These are phyloP conservation scores for Euura saliciscinereae DNA, from an alignment of 1,140 invertebrate genomes.

Conservation along the genomic window DNA sequence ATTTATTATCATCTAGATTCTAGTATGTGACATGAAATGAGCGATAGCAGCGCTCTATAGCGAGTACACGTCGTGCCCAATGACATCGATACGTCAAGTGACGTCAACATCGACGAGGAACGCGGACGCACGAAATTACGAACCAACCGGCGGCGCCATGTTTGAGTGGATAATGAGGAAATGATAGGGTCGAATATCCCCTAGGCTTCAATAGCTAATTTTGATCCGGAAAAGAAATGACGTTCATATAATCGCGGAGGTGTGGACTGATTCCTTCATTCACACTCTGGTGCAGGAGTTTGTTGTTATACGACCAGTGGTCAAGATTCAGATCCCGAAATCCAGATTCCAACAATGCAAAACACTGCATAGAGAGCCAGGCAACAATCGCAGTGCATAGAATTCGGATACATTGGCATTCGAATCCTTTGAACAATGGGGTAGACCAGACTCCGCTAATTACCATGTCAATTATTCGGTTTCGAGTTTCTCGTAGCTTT, in stretches of 20 bases:
- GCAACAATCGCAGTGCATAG: background rate
- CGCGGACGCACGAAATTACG: background rate
- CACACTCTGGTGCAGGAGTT: too few species aligned
- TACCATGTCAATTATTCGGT: background rate
- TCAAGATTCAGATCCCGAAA: too few species aligned
- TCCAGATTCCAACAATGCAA: background rate
- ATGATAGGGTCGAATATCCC: constrained; percentile 25
- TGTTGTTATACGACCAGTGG: too few species aligned
- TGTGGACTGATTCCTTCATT: too few species aligned
- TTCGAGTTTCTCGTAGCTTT: background rate
- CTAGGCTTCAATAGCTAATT: background rate
- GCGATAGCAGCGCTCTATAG: too few species aligned
- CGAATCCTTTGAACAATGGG: background rate
- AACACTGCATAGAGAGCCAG: background rate
- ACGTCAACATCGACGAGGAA: background rate
- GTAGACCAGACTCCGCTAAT: background rate
- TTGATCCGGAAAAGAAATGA: too few species aligned
- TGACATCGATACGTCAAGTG: background rate
- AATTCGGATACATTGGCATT: background rate
- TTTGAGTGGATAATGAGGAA: constrained; percentile 35
- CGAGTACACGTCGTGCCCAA: background rate
- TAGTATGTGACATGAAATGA: too few species aligned
- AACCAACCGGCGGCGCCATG: constrained; percentile 19
- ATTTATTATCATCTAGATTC: too few species aligned
- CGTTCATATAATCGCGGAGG: too few species aligned